Evolutionary conservation across 1,140 invertebrate genomes (phyloP).

Genomic region (Panagrolaimus sp.): DNA sequence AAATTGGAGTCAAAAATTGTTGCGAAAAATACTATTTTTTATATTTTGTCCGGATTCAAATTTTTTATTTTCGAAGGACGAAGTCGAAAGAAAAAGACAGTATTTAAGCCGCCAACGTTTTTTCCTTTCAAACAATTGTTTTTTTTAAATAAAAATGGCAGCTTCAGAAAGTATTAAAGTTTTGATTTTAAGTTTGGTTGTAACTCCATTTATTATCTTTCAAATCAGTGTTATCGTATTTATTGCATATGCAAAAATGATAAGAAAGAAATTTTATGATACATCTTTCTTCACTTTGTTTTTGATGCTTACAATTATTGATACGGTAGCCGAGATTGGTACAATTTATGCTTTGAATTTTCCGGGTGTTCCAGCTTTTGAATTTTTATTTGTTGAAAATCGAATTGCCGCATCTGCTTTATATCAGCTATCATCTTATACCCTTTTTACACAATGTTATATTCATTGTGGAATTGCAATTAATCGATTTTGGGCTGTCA

Average conservation of each 20-base stretch:
- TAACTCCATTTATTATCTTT: background rate
- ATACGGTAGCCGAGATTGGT: background rate
- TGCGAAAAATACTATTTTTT: no score
- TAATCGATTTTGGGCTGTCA: slow-evolving; percentile 8
- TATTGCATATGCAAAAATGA: background rate
- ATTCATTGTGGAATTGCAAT: background rate
- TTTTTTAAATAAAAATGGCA: no score
- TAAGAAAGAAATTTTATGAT: background rate
- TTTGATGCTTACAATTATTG: background rate
- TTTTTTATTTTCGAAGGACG: no score
- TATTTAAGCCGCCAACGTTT: no score
- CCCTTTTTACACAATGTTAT: background rate
- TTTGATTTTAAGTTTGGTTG: no score
- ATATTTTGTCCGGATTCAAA: no score
- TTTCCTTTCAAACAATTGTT: no score
- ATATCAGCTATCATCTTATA: background rate
- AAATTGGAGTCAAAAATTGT: no score
- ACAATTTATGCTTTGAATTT: background rate
- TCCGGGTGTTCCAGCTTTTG: background rate
- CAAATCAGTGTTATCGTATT: slow-evolving; percentile 1
- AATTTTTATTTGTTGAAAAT: background rate
- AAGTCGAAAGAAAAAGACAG: no score
- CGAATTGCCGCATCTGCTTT: background rate
- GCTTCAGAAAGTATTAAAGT: no score
- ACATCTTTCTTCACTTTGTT: background rate